Evolutionary conservation across 2,797 vertebrate species (phyloP), one percentile per base, ranked within the genome.

Genomic region (Sparus aurata): DNA sequence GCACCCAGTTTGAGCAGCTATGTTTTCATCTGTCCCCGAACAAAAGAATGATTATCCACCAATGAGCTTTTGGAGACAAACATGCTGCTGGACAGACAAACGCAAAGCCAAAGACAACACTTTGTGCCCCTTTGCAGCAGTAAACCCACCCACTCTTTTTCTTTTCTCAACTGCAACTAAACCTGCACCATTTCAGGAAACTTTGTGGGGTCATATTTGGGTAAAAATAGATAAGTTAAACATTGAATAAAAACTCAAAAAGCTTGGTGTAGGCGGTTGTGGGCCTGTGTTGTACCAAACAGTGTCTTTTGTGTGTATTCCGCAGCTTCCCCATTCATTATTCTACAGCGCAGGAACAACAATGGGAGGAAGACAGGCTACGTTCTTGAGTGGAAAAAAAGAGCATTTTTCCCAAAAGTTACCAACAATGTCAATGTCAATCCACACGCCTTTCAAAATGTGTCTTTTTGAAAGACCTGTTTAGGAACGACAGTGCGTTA

Each of bases 241-340:
- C 27, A 75, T 73, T 73, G 72, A 70, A 75, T 68, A 43, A 69
- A 63, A 76, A 13, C 41, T 12, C 23, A 64, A 10, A 72, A 77
- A 46, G 69, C 66, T 27, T 12, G 7, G 46, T 45, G 68, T 23
- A 23, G 69, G 62, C 4, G 17, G 30, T 27, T 30, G 52, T 30
- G 38, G 64, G 43, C 22, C 41, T 41, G 9, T 12, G 20, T 50
- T 66, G 43, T 5, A 54, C 59, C 47, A 38, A 75, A 75, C 41
- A 45, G 0, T 30, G 20, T 59, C 53, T 66, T 25, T 22, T 58
- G 27, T 47, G 66, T 46, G 9, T 46, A 4, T 62, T 34, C 52
- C 46, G 59, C 38, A 52, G 76, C 59, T 63, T 75, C 45, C n/a
- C 38, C n/a, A 13, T 50, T 66, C 8, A 6, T 66, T 79, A 49